Evolutionary conservation across 2,113 vertebrate genomes (phyloP).

Genomic region (Pavo muticus): DNA sequence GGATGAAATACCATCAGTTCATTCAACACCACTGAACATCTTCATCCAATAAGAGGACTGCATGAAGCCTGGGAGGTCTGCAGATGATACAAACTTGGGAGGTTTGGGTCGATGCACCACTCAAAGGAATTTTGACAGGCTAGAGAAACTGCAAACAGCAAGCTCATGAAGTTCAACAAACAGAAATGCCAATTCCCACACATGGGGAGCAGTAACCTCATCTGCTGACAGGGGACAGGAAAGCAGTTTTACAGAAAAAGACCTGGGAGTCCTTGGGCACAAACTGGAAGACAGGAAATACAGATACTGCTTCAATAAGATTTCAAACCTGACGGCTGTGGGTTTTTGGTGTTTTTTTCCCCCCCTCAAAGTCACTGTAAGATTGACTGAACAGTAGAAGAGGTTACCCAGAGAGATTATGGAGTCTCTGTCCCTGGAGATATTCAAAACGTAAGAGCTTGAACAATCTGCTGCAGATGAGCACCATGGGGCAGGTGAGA

Average conservation of each 20-base stretch:
- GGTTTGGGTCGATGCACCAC: background rate
- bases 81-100: background rate
- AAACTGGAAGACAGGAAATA: background rate
- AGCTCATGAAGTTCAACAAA: background rate
- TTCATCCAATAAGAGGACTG: background rate
- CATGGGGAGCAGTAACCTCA: accelerated
- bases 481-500: background rate
- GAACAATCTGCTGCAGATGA: background rate
- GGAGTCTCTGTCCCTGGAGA: background rate
- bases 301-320: background rate
- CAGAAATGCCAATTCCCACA: background rate
- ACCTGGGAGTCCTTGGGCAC: background rate
- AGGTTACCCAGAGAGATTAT: background rate
- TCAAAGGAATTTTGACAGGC: background rate
- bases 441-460: background rate
- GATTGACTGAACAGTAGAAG: background rate
- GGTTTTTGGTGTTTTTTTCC: background rate
- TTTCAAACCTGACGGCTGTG: too few species aligned
- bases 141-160: background rate
- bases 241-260: background rate
- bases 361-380: background rate
- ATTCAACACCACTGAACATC: background rate
- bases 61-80: background rate
- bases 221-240: background rate
- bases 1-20: background rate